phyloP scores from a whole-genome alignment of 2,888 invertebrate species.

The Oscheius sp. region DNA sequence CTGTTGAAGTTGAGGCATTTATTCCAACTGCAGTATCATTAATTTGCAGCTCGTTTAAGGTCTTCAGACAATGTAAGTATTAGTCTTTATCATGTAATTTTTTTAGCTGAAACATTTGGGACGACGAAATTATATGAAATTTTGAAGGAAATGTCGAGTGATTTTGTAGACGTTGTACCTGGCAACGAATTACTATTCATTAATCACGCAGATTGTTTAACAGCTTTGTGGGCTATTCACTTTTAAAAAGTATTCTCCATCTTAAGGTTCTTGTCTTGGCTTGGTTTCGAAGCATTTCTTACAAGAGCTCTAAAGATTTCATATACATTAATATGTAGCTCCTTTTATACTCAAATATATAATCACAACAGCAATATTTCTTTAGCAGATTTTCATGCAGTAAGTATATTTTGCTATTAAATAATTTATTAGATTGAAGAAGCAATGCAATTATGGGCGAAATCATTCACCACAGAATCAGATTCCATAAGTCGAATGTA shows the following conservation, averaged over 20 bases:
- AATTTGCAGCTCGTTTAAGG: too few relatives aligned
- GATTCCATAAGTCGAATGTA: too few relatives aligned
- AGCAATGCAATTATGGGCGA: neutral
- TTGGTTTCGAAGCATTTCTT: neutral
- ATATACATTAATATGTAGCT: neutral
- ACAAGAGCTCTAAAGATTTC: neutral
- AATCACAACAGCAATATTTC: neutral
- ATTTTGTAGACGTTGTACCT: too few relatives aligned
- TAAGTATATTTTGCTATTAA: neutral
- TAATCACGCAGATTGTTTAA: neutral
- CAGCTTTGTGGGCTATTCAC: neutral
- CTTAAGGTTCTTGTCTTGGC: constrained; percentile 10
- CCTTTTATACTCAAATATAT: neutral
- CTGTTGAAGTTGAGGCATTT: too few relatives aligned
- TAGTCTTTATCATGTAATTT: too few relatives aligned
- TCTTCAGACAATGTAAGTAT: constrained; percentile 1
- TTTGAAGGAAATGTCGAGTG: neutral
- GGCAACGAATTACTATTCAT: too few relatives aligned
- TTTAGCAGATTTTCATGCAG: neutral
- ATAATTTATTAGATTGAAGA: neutral
- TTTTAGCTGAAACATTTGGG: neutral
- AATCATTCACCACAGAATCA: neutral
- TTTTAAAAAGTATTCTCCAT: too few relatives aligned
- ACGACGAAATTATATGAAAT: neutral
- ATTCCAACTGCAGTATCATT: too few relatives aligned